Base-by-base conservation (phyloP, 23 tunicate species). In the Styela clava region DNA sequence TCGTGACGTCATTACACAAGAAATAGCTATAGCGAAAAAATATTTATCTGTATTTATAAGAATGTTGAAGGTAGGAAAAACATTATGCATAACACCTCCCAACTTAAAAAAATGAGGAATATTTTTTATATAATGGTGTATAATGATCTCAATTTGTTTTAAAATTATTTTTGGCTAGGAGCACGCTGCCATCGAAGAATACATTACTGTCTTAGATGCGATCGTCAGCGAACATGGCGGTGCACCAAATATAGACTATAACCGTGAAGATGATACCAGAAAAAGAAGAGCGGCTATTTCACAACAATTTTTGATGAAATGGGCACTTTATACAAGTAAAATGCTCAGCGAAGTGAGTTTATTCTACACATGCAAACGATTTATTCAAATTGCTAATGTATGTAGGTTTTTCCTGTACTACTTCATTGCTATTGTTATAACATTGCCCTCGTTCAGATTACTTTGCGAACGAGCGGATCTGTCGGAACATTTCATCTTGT, bases 401-500 rank as follows among this genome's bases (percentile, higher is more conserved):
- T n/a, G n/a, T n/a, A n/a, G n/a, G n/a, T n/a, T n/a, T n/a, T n/a
- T n/a, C n/a, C 29, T 1, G 21, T n/a, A 62, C 18, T 19, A 78
- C n/a, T 78, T 0, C 21, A 69, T 52, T 34, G 76, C 67, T 34
- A 74, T 29, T 32, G 74, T 69, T 0, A 27, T 24, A 69, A 24
- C 24, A 22, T 25, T 0, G 26, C 0, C 26, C 0, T 0, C 0
- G 74, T 30, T 44, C 69, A 92, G 98, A 88, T 93, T 1, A 88
- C 98, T 1, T 69, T 93, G 62, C 84, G 77, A 63, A 69, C 94
- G 28, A 93, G 98, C 82, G 98, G 81, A 22, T 93, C 93, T 2
- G 89, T 93, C 37, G 98, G 98, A 44, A 85, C 89, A 1, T 93
- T 93, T 69, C 98, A 93, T 69, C 89, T 93, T 24, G 73, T 93